phyloP scores from a whole-genome alignment of 2,797 vertebrate species.

The Chaunax sp. region DNA sequence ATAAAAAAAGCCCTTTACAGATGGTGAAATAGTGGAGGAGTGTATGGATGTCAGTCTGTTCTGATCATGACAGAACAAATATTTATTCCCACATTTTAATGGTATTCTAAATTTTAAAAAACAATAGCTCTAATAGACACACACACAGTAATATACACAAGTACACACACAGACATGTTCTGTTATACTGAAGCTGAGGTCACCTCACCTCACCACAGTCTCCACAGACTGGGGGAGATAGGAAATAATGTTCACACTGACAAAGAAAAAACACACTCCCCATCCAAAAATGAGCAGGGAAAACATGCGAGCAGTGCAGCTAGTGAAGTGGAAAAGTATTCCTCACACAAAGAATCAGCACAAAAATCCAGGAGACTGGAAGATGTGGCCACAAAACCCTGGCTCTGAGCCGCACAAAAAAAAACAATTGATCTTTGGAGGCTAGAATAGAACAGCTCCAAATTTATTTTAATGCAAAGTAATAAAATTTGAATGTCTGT shows the following conservation, averaged over 20 bases:
- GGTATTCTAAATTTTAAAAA: neutral
- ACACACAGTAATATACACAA: neutral
- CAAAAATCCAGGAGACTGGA: conserved; percentile 62
- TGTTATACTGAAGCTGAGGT: conserved; percentile 40
- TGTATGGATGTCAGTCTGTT: neutral
- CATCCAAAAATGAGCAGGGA: conserved; percentile 72
- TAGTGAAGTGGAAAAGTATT: conserved; percentile 72
- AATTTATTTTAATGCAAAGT: conserved; percentile 59
- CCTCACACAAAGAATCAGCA: conserved; percentile 61
- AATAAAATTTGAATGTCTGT: conserved; percentile 65
- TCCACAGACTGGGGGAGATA: conserved; percentile 40
- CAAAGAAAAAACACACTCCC: conserved; percentile 56
- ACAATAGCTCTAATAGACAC: neutral
- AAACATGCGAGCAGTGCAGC: conserved; percentile 63
- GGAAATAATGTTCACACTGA: conserved; percentile 74
- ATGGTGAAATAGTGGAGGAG: too few species aligned
- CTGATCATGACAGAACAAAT: neutral
- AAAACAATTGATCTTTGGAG: conserved; percentile 67
- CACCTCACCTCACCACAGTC: conserved; percentile 42
- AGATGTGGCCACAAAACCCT: conserved; percentile 62
- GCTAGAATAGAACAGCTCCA: conserved; percentile 2
- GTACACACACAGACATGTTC: conserved; percentile 3
- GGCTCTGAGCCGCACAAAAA: conserved; percentile 52
- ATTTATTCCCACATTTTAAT: neutral
- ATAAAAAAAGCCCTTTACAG: too few species aligned